These are phyloP conservation scores for Periparus ater DNA, from an alignment of 2,797 vertebrate species.

Conservation along the genomic window DNA sequence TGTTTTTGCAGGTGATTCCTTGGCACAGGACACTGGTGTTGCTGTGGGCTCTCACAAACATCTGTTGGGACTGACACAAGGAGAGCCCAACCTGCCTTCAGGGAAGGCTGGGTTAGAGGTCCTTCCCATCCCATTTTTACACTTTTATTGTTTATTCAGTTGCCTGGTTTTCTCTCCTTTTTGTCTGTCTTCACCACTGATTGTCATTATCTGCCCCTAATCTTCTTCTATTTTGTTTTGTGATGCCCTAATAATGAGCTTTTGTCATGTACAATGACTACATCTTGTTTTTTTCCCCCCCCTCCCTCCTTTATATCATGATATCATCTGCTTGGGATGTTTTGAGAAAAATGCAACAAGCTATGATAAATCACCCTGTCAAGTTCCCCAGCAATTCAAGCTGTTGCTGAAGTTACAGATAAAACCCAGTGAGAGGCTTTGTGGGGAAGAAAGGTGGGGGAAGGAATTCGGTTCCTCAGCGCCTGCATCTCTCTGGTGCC, in stretches of 20 bases:
- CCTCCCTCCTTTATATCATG: background rate
- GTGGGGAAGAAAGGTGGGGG: background rate
- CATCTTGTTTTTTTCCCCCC: background rate
- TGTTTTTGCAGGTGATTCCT: constrained; percentile 19
- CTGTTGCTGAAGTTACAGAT: constrained; percentile 52
- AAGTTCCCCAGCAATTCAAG: constrained; percentile 42
- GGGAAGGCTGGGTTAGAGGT: background rate
- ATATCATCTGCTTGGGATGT: constrained; percentile 53
- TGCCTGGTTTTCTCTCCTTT: background rate
- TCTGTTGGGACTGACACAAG: background rate
- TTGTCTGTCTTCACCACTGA: background rate
- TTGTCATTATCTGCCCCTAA: constrained; percentile 22
- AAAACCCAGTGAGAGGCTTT: constrained; percentile 36
- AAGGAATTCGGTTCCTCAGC: background rate
- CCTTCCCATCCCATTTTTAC: background rate
- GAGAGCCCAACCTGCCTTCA: background rate
- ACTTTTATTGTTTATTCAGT: background rate
- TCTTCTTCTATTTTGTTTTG: background rate
- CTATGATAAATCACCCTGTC: constrained; percentile 66
- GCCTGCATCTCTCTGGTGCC: background rate
- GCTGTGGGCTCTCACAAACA: background rate
- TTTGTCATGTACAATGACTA: constrained; percentile 30
- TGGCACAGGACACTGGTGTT: background rate
- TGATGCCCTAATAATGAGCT: constrained; percentile 38
- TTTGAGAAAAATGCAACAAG: constrained; percentile 55